phyloP scores from a whole-genome alignment of 2,113 vertebrate species.

The Euleptes europaea region DNA sequence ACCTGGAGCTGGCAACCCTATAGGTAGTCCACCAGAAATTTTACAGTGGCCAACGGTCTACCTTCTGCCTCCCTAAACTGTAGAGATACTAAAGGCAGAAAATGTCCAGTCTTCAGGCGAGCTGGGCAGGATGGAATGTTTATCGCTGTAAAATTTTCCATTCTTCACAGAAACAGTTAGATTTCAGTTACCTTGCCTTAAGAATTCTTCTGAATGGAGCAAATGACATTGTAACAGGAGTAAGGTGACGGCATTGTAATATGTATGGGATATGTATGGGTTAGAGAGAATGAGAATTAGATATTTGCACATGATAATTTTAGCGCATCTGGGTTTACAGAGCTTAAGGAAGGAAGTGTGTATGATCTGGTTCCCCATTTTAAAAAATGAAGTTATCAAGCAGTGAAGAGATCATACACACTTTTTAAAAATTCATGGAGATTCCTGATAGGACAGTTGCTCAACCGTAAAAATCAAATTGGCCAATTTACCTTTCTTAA shows the following conservation, averaged over 20 bases:
- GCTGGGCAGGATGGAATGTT: not conserved
- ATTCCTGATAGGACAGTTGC: not conserved
- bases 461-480: not conserved
- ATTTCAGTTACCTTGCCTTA: too few species aligned
- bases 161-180: not conserved
- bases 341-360: too few species aligned
- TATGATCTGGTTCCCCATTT: not conserved
- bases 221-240: not conserved
- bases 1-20: too few species aligned
- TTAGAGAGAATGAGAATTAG: too few species aligned
- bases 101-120: not conserved
- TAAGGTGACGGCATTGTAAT: not conserved
- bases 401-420: too few species aligned
- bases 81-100: not conserved
- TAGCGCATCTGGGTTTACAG: not conserved
- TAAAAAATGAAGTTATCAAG: not conserved
- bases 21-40: too few species aligned
- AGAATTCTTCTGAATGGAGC: not conserved
- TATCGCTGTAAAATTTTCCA: not conserved
- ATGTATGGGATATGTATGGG: not conserved
- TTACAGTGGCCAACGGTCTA: too few species aligned
- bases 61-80: too few species aligned
- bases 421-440: not conserved
- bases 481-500: not conserved
- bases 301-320: not conserved